Base-by-base conservation (phyloP, 2,888 invertebrate species). In the Oithona nana region DNA sequence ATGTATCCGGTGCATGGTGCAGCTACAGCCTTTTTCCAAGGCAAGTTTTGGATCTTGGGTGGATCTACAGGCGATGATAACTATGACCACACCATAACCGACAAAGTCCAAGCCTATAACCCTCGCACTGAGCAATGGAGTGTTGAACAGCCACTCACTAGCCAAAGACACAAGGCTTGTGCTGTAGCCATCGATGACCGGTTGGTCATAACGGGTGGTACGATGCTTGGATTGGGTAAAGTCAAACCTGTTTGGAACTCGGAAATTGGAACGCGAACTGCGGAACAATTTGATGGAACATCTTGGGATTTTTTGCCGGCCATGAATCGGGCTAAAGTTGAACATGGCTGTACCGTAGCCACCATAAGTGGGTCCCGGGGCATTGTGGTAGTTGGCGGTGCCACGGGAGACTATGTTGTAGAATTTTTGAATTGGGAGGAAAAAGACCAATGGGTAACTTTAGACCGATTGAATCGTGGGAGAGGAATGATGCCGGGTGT, bases 401-500 rank as follows among this genome's bases (percentile, higher is more conserved):
- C 62, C 20, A 62, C 56, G 6, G 62, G 62, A 11, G 54, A 62
- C 48, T 55, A 62, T 30, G 31, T 62, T 16, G 62, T 62, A 1
- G 62, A 62, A 48, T 62, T 62, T 28, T 28, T 62, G 48, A 56
- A 62, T 55, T 62, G 62, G 62, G 62, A 62, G 4, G 31, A 28
- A 1, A 13, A 56, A 26, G 26, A 1, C 4, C 6, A 11, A 39
- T 62, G 62, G 62, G 57, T 39, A 48, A 31, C 39, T 13, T 39
- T 62, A 8, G 62, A 56, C 1, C 56, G 57, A 28, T 26, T 62
- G 16, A 62, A 62, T 26, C 30, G 62, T n/a, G 62, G 62, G 22
- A 28, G 62, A 62, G 59, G 62, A 56, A 62, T 62, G 62, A 62
- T 62, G 62, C 62, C 62, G 11, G 62, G 62, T 6, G 48, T 62